Conservation (phyloP, 2,797 vertebrate species). For the Echiichthys vipera region DNA sequence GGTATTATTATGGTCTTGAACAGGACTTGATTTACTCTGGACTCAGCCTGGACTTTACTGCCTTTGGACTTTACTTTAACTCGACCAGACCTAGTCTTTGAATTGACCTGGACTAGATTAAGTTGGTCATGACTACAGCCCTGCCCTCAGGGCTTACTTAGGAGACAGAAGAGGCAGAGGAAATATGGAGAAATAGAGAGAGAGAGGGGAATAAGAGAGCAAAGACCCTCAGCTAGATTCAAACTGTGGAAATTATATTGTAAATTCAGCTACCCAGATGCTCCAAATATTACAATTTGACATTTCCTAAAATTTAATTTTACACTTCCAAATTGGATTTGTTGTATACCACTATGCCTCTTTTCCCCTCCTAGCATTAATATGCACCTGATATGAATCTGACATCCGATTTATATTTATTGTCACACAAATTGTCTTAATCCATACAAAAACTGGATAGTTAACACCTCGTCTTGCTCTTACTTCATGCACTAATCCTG, state of each 20-base stretch:
- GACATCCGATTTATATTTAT: neutral
- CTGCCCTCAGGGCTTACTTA: too few species aligned
- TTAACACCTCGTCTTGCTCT: neutral
- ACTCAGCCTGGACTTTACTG: too few species aligned
- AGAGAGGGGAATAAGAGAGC: neutral
- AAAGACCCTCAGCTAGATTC: neutral
- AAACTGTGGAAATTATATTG: neutral
- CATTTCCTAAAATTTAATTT: neutral
- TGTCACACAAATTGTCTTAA: neutral
- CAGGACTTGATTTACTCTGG: too few species aligned
- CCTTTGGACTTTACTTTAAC: too few species aligned
- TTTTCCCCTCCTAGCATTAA: neutral
- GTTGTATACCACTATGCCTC: neutral
- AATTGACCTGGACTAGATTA: too few species aligned
- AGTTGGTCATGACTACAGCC: too few species aligned
- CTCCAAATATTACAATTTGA: neutral
- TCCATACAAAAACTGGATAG: neutral
- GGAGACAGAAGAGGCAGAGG: neutral
- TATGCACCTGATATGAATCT: neutral
- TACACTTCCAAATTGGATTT: neutral
- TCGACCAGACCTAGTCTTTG: too few species aligned
- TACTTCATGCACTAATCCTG: slow-evolving; percentile 20
- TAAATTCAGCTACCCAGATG: neutral
- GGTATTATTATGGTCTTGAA: too few species aligned
- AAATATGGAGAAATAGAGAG: neutral